Base-by-base conservation (phyloP, 37 sponge, comb jelly and placozoan species). In the Chondrosia reniformis region DNA sequence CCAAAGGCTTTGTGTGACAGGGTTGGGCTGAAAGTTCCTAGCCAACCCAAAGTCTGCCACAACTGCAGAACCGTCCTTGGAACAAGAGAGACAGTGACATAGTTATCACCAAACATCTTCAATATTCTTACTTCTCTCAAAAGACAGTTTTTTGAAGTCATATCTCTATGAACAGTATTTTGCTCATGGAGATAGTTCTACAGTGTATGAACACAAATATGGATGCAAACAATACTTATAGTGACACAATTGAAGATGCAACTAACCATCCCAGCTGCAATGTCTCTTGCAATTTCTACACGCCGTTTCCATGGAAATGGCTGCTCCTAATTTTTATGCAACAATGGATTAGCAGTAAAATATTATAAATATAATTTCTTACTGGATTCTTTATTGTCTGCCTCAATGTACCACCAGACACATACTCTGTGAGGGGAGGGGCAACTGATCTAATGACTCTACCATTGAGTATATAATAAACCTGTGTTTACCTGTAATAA, bases 11-110 rank as follows among this genome's bases (percentile, higher is more conserved):
- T 76, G 76, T 25, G 31, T 76, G 57, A 34, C 27, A 21, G 30
- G 76, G 2, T 76, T 37, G 30, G 76, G 56, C 56, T 81, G 75
- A 25, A 91, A 82, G 36, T 72, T 52, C 21, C 91, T 33, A 17
- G 94, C 94, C 79, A 93, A 78, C 5, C 94, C 94, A 86, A 93
- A 89, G 64, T 93, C 92, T 40, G 92, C 86, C 41, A 91, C 95
- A 0, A 94, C 84, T 63, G 88, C 89, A n/a, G 91, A 78, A 62
- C 80, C 74, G 75, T 91, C 84, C 92, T 91, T 57, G 3, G 76
- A 44, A 3, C 4, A 22, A 66, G 22, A 61, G 27, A 12, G 8
- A n/a, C n/a, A n/a, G n/a, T n/a, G n/a, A n/a, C n/a, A n/a, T n/a
- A n/a, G n/a, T n/a, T n/a, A n/a, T n/a, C 28, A 30, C n/a, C 28